Base-by-base conservation (phyloP, 2,113 vertebrate species). In the Epinephelus lanceolatus region DNA sequence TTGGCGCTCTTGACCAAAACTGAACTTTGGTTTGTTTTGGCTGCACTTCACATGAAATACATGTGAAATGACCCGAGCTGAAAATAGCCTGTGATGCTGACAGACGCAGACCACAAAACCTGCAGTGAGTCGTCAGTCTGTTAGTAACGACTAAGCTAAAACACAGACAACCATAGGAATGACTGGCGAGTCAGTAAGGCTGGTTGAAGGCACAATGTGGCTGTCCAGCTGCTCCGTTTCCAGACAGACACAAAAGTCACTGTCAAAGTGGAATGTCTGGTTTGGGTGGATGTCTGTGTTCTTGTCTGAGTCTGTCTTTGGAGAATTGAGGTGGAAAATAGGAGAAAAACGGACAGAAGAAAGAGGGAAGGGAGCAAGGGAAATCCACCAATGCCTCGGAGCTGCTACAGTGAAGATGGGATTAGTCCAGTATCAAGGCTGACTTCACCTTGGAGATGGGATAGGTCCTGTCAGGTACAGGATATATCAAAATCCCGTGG, bases 231-330 rank as follows among this genome's bases (percentile, higher is more conserved):
- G 87, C 83, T 84, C 17, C 62, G 4, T 68, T 75, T 91, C 81
- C 85, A 91, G 83, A 92, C 88, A 76, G 85, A 88, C 86, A 89
- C 83, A 72, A 82, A 88, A 80, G 86, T 91, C 68, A 84, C 55
- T 76, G 78, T 85, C 80, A 88, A 52, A 76, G 68, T 66, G 86
- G 90, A 94, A 94, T 92, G 91, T 93, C 88, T 88, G 78, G 77
- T 47, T 55, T 73, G 81, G 77, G 33, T 67, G 69, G 75, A 69
- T 59, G 86, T 89, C 75, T 88, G 78, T 6, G 70, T 69, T 86
- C 40, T 6, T 89, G 88, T 91, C 91, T 89, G 70, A 85, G 77
- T 86, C 85, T 74, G 79, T 73, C 70, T 80, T 70, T 51, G 47
- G 42, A 62, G 66, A 83, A 73, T 63, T 25, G 51, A 72, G 65